A percentile compares a stretch with the other conserved stretches of the same genome.
Conservation (phyloP, 35 echinoderm and acorn worm species). For the Ophioderma brevispina region DNA sequence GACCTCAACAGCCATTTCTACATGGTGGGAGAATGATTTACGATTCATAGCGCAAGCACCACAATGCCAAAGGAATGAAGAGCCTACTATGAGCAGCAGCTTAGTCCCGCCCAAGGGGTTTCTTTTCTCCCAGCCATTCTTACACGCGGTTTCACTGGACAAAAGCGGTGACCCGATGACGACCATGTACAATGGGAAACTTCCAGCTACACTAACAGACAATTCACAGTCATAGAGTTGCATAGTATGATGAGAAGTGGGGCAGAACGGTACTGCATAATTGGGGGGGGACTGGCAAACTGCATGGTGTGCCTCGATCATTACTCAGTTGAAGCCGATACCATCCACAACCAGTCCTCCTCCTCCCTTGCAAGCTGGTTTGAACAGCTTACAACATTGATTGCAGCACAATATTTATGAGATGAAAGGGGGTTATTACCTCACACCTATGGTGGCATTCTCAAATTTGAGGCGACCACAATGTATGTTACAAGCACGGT, state of each 20-base stretch:
- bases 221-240: neutral
- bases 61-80: slow-evolving; percentile 33
- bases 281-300: neutral
- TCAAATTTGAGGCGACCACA: slow-evolving; percentile 72
- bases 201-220: neutral
- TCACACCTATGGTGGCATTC: slow-evolving; percentile 43
- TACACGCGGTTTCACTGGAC: too few species aligned
- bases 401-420: slow-evolving; percentile 38
- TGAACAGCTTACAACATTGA: slow-evolving; percentile 17
- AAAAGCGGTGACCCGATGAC: too few species aligned
- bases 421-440: slow-evolving; percentile 54
- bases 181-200: too few species aligned
- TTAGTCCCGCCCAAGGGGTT: neutral
- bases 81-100: neutral
- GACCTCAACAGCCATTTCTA: slow-evolving; percentile 39
- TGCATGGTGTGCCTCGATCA: neutral
- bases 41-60: slow-evolving; percentile 27
- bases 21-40: slow-evolving; percentile 28
- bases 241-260: slow-evolving; percentile 25
- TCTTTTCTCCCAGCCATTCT: neutral
- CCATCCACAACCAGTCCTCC: neutral
- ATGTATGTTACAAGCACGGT: too few species aligned
- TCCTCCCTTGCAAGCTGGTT: neutral
- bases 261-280: neutral
- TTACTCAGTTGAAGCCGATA: neutral